These are phyloP conservation scores for Amblyopsis hoosieri DNA, from an alignment of 2,797 vertebrate genomes.

Conservation along the genomic window DNA sequence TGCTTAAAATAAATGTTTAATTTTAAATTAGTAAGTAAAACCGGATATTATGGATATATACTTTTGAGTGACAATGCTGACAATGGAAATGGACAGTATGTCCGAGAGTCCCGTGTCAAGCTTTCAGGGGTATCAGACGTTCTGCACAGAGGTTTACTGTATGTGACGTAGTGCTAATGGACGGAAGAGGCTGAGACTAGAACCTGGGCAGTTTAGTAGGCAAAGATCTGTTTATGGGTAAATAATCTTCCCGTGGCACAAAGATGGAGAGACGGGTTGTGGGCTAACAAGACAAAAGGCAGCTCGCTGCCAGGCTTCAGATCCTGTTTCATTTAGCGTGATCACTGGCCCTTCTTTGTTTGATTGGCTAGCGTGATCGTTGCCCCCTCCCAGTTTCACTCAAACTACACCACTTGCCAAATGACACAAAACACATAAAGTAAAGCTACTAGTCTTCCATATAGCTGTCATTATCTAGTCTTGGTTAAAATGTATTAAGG, in stretches of 20 bases:
- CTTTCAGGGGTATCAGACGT: too few relatives aligned
- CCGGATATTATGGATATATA: too few relatives aligned
- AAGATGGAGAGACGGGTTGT: slow-evolving; percentile 55
- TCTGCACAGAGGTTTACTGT: too few relatives aligned
- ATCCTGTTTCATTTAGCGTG: slow-evolving; percentile 40
- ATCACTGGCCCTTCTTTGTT: slow-evolving; percentile 34
- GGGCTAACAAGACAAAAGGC: slow-evolving; percentile 65
- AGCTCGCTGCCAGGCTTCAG: slow-evolving; percentile 51
- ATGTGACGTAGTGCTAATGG: too few relatives aligned
- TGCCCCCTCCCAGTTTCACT: slow-evolving; percentile 7
- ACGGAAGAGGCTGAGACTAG: too few relatives aligned
- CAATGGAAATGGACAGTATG: too few relatives aligned
- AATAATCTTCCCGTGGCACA: slow-evolving; percentile 76
- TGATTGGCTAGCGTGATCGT: slow-evolving; percentile 54
- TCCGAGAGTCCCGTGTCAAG: too few relatives aligned
- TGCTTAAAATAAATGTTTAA: too few relatives aligned
- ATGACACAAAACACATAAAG: slow-evolving; percentile 2
- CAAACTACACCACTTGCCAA: slow-evolving; percentile 20
- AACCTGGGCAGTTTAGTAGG: slow-evolving; percentile 38
- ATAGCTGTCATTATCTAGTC: not conserved
- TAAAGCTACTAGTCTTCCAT: too few relatives aligned
- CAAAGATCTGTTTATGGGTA: slow-evolving; percentile 75
- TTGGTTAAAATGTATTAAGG: not conserved
- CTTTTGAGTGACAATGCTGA: too few relatives aligned
- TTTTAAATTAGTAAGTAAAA: too few relatives aligned